These are phyloP conservation scores for Liparis tanakae DNA, from an alignment of 2,797 vertebrate species.

Conservation along the genomic window DNA sequence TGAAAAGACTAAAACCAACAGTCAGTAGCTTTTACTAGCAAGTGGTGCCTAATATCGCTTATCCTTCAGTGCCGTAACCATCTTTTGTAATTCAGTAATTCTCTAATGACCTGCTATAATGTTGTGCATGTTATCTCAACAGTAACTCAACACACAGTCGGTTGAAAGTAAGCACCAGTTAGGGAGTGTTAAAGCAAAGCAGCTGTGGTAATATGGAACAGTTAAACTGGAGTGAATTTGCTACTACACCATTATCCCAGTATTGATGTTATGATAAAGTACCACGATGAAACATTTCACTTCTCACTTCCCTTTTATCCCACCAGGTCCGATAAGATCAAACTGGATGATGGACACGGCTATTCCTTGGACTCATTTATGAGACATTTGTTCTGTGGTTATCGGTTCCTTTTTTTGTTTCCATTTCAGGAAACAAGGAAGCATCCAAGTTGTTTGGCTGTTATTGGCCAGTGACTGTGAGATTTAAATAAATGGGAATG, in stretches of 20 bases:
- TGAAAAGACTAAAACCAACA: neutral
- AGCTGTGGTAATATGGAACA: neutral
- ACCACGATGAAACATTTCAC: neutral
- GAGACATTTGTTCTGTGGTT: constrained; percentile 11
- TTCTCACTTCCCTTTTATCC: neutral
- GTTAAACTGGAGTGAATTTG: neutral
- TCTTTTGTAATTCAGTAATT: neutral
- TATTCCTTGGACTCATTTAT: neutral
- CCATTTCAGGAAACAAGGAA: constrained; percentile 33
- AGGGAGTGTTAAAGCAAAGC: neutral
- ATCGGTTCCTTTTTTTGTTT: constrained; percentile 4
- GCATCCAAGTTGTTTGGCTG: constrained; percentile 16
- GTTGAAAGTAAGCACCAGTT: neutral
- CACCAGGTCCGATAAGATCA: constrained; percentile 4
- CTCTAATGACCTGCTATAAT: neutral
- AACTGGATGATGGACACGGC: neutral
- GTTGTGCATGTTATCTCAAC: neutral
- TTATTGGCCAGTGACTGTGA: constrained; percentile 30
- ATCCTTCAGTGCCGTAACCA: neutral
- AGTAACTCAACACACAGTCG: neutral
- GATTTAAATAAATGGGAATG: constrained; percentile 8
- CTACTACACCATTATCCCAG: constrained; percentile 4
- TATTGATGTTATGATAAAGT: neutral
- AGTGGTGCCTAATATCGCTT: neutral
- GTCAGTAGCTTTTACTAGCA: neutral